These are phyloP conservation scores for Clepsis dumicolana DNA, from an alignment of 2,888 invertebrate genomes.

Conservation along the genomic window DNA sequence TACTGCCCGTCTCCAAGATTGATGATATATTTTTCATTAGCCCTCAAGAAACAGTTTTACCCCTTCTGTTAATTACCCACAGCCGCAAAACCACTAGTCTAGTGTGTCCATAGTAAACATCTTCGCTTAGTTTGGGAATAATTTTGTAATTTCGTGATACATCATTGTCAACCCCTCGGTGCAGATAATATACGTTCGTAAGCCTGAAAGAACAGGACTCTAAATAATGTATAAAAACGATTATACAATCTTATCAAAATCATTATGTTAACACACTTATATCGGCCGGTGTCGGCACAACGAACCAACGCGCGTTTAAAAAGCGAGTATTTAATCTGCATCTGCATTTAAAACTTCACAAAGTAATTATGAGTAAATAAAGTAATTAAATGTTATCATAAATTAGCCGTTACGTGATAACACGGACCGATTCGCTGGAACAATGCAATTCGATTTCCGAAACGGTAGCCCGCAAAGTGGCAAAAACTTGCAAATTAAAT, in stretches of 20 bases:
- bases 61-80: no score
- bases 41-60: no score
- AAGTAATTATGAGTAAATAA: slow-evolving; percentile 12
- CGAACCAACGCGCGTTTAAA: background rate
- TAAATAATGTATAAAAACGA: background rate
- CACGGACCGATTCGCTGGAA: slow-evolving; percentile 15
- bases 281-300: background rate
- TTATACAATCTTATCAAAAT: background rate
- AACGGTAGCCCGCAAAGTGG: slow-evolving; percentile 25
- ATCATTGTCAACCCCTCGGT: no score
- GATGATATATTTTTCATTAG: no score
- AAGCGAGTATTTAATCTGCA: background rate
- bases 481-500: slow-evolving; percentile 17
- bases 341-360: slow-evolving; percentile 1
- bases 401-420: slow-evolving; percentile 20
- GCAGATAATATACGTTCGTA: no score
- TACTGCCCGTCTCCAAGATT: no score
- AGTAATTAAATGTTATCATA: slow-evolving; percentile 9
- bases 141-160: no score
- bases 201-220: background rate
- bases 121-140: no score
- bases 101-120: no score
- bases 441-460: slow-evolving; percentile 19
- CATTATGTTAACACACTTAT: background rate
- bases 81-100: no score